Conservation (phyloP, 2,113 vertebrate genomes). For the Hymenochirus boettgeri region DNA sequence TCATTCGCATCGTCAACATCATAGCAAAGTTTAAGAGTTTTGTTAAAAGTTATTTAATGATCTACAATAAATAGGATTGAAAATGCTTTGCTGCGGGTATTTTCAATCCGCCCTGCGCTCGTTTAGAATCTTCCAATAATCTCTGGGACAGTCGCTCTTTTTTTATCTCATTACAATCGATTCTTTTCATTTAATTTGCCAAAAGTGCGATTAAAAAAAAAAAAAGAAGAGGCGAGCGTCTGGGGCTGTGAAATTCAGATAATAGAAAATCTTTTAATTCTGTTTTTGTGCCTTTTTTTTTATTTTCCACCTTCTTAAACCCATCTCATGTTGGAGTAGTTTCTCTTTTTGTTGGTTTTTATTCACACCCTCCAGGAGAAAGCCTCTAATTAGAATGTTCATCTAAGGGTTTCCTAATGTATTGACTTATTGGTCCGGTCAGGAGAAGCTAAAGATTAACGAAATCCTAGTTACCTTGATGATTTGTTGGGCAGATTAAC, state of each 20-base stretch:
- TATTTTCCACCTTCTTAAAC: conserved; percentile 65
- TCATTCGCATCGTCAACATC: too few relatives aligned
- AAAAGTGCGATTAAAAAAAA: conserved; percentile 27
- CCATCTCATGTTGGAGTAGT: conserved; percentile 66
- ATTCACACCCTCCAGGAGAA: conserved; percentile 89
- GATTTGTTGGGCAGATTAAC: conserved; percentile 82
- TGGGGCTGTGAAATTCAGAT: conserved; percentile 37
- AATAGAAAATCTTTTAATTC: conserved; percentile 52
- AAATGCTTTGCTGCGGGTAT: too few relatives aligned
- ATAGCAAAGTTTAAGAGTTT: too few relatives aligned
- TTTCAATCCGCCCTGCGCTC: too few relatives aligned
- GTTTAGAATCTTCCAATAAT: too few relatives aligned
- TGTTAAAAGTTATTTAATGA: too few relatives aligned
- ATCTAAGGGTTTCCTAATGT: conserved; percentile 99
- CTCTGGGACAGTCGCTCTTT: too few relatives aligned
- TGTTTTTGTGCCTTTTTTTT: conserved; percentile 33
- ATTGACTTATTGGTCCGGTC: conserved; percentile 94
- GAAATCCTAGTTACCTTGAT: conserved; percentile 82
- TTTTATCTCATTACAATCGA: not conserved
- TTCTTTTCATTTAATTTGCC: conserved; percentile 11
- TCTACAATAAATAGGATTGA: too few relatives aligned
- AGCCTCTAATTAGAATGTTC: conserved; percentile 99
- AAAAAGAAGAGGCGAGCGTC: conserved; percentile 45
- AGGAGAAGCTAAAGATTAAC: conserved; percentile 85
- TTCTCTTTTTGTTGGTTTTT: conserved; percentile 45